Evolutionary conservation across 2,888 invertebrate species (phyloP), one percentile per base, ranked within the genome.

Genomic region (Mesochorus sp.): DNA sequence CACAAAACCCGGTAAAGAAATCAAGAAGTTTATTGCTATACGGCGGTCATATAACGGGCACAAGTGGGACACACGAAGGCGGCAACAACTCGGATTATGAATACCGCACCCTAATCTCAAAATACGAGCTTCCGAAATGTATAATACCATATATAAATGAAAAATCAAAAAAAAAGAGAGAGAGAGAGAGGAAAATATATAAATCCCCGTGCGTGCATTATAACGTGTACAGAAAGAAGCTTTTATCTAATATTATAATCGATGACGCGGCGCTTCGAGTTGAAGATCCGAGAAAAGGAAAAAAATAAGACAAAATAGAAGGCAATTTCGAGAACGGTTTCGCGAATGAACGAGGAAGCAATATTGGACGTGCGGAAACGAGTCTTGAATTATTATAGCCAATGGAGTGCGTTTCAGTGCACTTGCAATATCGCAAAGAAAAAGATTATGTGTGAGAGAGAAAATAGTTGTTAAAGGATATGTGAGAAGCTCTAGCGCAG

Each of bases 81-180:
- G 77, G 47, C 26, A 62, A 68, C 72, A 73, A 34, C 51, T 44
- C 42, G 64, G 76, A 81, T 72, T 81, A 80, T 78, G 76, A 83
- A 70, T 62, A 76, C 82, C 85, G 70, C 85, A 71, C 85, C 85
- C 81, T 82, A 80, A 83, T 81, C 84, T 80, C 80, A 28, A 82
- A 81, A 81, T 76, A 80, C 67, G 67, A 74, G 67, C 67, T 74
- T 61, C 53, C 74, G 59, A 68, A 74, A 78, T 47, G 12, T 3
- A 49, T n/a, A n/a, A n/a, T n/a, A n/a, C n/a, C n/a, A n/a, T n/a
- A n/a, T n/a, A n/a, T n/a, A n/a, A n/a, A n/a, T n/a, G n/a, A n/a
- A n/a, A n/a, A n/a, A n/a, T n/a, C n/a, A n/a, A n/a, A n/a, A n/a
- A n/a, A n/a, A n/a, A n/a, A n/a, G n/a, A n/a, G n/a, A n/a, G n/a